A percentile compares a stretch with the other conserved stretches of the same genome.
Evolutionary conservation across 2,113 vertebrate genomes (phyloP).

Genomic region (Murina feae): DNA sequence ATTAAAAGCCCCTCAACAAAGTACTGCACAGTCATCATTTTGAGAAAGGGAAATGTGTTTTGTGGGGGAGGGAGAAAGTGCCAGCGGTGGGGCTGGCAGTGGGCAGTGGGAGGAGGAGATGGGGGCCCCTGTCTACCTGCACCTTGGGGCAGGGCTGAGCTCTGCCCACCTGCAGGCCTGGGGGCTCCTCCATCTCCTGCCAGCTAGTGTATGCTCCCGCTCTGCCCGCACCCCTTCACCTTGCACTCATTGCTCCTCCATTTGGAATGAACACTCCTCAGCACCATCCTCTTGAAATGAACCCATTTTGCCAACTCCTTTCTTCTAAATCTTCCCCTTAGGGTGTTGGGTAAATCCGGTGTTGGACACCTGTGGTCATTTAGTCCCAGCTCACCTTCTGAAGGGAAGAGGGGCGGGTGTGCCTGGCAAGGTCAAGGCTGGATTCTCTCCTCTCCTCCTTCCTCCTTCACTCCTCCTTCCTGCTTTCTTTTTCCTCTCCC

Average conservation of each 20-base stretch:
- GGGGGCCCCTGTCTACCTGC: fast-evolving
- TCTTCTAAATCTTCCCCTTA: background rate
- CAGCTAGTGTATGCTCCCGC: fast-evolving
- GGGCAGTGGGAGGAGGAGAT: too few species aligned
- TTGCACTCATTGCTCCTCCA: background rate
- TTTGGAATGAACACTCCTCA: background rate
- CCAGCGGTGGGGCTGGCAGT: background rate
- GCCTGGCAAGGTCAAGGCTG: background rate
- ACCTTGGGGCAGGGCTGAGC: too few species aligned
- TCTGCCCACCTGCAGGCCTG: background rate
- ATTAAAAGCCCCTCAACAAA: slow-evolving; percentile 30
- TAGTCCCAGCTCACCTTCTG: background rate
- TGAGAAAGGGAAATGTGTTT: background rate
- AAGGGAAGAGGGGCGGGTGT: background rate
- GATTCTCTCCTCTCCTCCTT: background rate
- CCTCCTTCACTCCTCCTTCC: background rate
- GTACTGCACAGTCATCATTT: background rate
- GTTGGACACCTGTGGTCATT: background rate
- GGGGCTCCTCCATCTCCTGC: fast-evolving
- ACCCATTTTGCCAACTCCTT: background rate
- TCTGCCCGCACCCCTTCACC: fast-evolving
- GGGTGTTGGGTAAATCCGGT: background rate
- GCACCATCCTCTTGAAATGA: background rate
- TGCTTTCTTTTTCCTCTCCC: background rate
- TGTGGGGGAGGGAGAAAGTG: background rate